Evolutionary conservation across 2,797 vertebrate species (phyloP).

Genomic region (Neosilurus mollespiculum): DNA sequence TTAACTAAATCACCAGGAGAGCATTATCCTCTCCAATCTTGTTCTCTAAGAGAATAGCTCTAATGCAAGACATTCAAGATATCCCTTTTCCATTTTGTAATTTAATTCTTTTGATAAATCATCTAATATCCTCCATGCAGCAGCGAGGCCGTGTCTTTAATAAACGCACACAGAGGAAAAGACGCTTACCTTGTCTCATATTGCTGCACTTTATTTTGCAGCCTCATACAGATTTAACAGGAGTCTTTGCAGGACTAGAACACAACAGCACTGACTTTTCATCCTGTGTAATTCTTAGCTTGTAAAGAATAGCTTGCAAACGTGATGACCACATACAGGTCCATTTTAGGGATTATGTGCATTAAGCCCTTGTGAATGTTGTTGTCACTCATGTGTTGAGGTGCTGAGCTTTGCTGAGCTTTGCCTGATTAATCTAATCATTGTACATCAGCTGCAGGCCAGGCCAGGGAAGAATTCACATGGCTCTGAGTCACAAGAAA

Average conservation of each 20-base stretch:
- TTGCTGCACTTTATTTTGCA: constrained; percentile 3
- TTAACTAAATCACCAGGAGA: constrained; percentile 48
- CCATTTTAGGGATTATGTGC: background rate
- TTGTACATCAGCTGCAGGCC: constrained; percentile 11
- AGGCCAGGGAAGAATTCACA: constrained; percentile 19
- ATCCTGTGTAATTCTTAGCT: background rate
- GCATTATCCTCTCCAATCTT: constrained; percentile 33
- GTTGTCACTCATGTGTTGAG: background rate
- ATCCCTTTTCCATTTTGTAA: constrained; percentile 19
- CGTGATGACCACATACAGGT: background rate
- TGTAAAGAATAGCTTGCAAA: background rate
- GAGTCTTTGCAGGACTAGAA: background rate
- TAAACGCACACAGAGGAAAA: constrained; percentile 3
- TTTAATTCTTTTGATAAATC: constrained; percentile 36
- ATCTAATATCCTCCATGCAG: constrained; percentile 29
- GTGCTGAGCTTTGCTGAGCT: constrained; percentile 11
- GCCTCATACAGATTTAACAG: background rate
- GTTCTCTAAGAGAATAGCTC: constrained; percentile 17
- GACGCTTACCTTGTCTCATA: background rate
- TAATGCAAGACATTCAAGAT: constrained; percentile 2
- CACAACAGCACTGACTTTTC: background rate
- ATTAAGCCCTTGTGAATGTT: background rate
- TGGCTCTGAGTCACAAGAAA: constrained; percentile 16
- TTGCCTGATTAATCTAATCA: constrained; percentile 13
- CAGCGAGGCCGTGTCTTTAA: constrained; percentile 22